Evolutionary conservation across 1,140 invertebrate genomes (phyloP).

Genomic region (Dryas iulia): DNA sequence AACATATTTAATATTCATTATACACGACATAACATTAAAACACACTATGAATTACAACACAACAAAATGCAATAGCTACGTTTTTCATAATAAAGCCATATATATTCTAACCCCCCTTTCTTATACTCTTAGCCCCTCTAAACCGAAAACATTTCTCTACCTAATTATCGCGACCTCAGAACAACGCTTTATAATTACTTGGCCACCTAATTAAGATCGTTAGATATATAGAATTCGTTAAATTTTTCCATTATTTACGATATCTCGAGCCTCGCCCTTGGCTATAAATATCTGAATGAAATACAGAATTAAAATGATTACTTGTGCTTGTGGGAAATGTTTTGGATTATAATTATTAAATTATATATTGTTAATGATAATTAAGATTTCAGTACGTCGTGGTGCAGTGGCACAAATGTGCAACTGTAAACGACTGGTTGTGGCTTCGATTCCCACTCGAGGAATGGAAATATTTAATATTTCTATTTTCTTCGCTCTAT

Average conservation of each 20-base stretch:
- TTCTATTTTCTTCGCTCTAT: too few species aligned
- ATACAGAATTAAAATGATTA: background rate
- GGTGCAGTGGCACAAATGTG: too few species aligned
- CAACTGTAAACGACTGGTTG: too few species aligned
- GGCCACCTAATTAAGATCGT: slow-evolving; percentile 21
- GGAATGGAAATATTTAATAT: too few species aligned
- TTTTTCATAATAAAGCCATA: background rate
- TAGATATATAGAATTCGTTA: slow-evolving; percentile 1
- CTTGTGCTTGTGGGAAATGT: background rate
- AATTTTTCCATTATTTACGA: slow-evolving; percentile 12
- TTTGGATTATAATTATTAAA: background rate
- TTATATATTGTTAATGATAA: background rate
- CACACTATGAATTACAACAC: background rate
- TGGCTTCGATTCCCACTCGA: too few species aligned
- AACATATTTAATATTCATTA: too few species aligned
- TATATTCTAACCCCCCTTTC: background rate
- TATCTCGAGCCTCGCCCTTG: slow-evolving; percentile 38
- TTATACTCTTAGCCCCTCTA: background rate
- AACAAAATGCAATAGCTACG: background rate
- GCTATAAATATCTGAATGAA: slow-evolving; percentile 8
- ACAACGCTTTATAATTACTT: slow-evolving; percentile 19
- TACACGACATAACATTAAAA: background rate
- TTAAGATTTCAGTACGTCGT: too few species aligned
- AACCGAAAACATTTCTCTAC: background rate
- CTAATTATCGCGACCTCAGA: slow-evolving; percentile 25